Evolutionary conservation across 2,888 invertebrate genomes (phyloP).

Genomic region (Podabrus alpinus): DNA sequence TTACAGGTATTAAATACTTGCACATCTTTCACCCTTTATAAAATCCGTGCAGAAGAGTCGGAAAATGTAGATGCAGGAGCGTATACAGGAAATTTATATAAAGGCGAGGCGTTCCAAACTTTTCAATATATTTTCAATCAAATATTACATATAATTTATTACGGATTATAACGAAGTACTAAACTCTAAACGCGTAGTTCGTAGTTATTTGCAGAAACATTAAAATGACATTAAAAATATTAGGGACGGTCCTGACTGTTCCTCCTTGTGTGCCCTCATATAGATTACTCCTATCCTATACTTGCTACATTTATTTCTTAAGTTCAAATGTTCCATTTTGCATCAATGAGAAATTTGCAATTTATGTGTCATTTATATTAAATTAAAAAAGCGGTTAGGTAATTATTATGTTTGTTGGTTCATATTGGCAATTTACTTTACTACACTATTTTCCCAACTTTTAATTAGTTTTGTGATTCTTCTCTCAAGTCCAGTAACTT

Average conservation of each 20-base stretch:
- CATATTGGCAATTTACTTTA: neutral
- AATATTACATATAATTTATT: no score
- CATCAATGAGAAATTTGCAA: neutral
- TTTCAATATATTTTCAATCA: neutral
- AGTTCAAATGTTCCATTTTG: neutral
- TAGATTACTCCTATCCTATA: neutral
- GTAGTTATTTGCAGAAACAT: no score
- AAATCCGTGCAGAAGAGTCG: neutral
- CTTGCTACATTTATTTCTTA: neutral
- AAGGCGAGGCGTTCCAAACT: neutral
- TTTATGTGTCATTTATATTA: neutral
- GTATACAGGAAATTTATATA: neutral
- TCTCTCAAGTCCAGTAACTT: neutral
- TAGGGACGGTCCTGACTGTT: neutral
- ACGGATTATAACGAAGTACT: no score
- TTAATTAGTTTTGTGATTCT: neutral
- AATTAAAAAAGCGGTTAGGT: neutral
- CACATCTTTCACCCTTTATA: neutral
- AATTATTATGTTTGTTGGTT: neutral
- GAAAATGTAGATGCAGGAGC: neutral
- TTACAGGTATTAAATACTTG: slow-evolving; percentile 1
- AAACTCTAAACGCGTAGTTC: no score
- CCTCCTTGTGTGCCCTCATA: neutral
- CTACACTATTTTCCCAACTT: neutral
- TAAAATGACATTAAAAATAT: neutral